Evolutionary conservation across 2,888 invertebrate species (phyloP), one percentile per base, ranked within the genome.

Genomic region (Chydorus sphaericus): DNA sequence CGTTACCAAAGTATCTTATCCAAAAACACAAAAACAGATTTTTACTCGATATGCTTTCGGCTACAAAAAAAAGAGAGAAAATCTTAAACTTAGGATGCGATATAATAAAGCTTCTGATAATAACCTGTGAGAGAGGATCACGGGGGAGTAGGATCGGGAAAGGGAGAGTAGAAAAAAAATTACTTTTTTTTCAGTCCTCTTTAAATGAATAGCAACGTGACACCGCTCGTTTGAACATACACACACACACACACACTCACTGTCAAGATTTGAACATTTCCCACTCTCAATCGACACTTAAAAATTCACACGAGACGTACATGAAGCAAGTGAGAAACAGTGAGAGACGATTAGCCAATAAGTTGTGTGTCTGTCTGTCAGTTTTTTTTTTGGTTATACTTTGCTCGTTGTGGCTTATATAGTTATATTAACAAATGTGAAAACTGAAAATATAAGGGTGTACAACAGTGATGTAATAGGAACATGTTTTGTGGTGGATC

Each of bases 51-150:
- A n/a, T n/a, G n/a, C n/a, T n/a, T n/a, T n/a, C n/a, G n/a, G n/a
- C n/a, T n/a, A n/a, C n/a, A n/a, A n/a, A n/a, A n/a, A n/a, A n/a
- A n/a, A n/a, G n/a, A n/a, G n/a, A n/a, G n/a, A n/a, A 23, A 23
- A 23, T 26, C 8, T 44, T 14, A 44, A 44, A 10, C 44, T 23
- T 26, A 23, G 26, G n/a, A 23, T 44, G 44, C 28, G 28, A 44
- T 44, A 11, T 23, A 44, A 44, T 44, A 44, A 44, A 44, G 23
- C 26, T 44, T 44, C 44, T 44, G 44, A 44, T 26, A 44, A 44
- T 44, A 44, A 44, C 44, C 44, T 44, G 44, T 44, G 44, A 44
- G n/a, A n/a, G 44, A 44, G 26, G 44, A 44, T 44, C 44, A 44
- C 44, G 44, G 44, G 44, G 44, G n/a, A n/a, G n/a, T n/a, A n/a